Evolutionary conservation across 2,797 vertebrate genomes (phyloP).

Genomic region (Chiropotes sagulatus): DNA sequence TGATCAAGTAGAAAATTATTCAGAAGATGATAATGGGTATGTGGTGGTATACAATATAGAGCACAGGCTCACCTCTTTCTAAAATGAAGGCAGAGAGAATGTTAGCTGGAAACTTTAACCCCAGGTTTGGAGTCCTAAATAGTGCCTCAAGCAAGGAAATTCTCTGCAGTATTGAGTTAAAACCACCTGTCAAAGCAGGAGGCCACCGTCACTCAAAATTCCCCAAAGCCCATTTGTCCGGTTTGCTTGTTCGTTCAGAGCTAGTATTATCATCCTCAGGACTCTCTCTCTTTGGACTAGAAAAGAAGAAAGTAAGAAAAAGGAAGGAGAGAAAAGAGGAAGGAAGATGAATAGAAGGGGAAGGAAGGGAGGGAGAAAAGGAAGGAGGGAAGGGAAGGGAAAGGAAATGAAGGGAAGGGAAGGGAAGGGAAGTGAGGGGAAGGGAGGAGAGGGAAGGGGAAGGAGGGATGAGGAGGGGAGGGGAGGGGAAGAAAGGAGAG

Average conservation of each 20-base stretch:
- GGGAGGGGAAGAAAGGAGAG: no score
- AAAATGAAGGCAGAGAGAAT: not conserved
- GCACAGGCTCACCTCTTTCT: not conserved
- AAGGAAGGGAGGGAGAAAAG: not conserved
- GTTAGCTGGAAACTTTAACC: not conserved
- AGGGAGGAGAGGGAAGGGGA: no score
- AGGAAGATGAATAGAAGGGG: no score
- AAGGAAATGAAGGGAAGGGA: no score
- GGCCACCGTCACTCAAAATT: not conserved
- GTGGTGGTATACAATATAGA: not conserved
- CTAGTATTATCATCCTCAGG: not conserved
- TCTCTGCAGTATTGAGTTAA: not conserved
- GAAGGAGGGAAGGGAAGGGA: no score
- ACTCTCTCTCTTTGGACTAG: not conserved
- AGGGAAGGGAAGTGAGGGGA: no score
- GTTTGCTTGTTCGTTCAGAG: not conserved
- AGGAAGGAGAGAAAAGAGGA: not conserved
- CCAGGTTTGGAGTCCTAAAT: not conserved
- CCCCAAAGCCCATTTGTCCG: no score
- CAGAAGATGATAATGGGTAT: not conserved
- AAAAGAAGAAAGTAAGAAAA: not conserved
- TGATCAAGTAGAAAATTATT: not conserved
- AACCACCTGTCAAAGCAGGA: not conserved
- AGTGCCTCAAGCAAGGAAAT: not conserved
- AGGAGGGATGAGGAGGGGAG: no score